Evolutionary conservation across 2,888 invertebrate species (phyloP).

Genomic region (Acanthopleura granulata): DNA sequence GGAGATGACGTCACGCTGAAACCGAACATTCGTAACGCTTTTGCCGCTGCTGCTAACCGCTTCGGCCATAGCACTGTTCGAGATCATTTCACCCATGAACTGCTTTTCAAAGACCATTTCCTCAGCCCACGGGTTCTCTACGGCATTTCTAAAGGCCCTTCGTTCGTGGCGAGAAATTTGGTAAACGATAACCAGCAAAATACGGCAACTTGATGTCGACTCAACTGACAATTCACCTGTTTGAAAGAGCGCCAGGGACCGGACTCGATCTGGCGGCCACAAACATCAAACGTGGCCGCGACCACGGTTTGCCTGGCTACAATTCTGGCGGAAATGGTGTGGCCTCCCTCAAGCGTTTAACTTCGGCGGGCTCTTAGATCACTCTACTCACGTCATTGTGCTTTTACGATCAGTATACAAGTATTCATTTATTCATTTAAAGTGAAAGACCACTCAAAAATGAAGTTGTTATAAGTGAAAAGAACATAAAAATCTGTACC

Average conservation of each 20-base stretch:
- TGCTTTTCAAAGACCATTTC: slow-evolving; percentile 12
- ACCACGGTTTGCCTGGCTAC: slow-evolving; percentile 20
- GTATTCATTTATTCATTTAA: no score
- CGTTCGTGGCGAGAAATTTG: not conserved
- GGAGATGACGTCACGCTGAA: not conserved
- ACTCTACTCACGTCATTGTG: not conserved
- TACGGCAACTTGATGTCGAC: not conserved
- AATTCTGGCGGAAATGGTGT: not conserved
- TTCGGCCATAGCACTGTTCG: slow-evolving; percentile 12
- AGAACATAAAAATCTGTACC: no score
- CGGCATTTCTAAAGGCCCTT: not conserved
- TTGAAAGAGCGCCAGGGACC: slow-evolving; percentile 17
- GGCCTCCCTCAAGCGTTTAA: not conserved
- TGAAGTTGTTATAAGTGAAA: no score
- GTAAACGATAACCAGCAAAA: not conserved
- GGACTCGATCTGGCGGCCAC: slow-evolving; percentile 20
- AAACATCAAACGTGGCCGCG: slow-evolving; percentile 21
- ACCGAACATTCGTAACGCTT: not conserved
- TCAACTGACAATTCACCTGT: slow-evolving; percentile 20
- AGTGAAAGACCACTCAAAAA: no score
- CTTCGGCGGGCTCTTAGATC: slow-evolving; percentile 6
- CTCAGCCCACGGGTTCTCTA: not conserved
- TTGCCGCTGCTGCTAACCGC: slow-evolving; percentile 1
- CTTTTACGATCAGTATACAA: not conserved
- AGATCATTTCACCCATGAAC: not conserved